Evolutionary conservation across 2,888 invertebrate genomes (phyloP).

Genomic region (Caenorhabditis sp.): DNA sequence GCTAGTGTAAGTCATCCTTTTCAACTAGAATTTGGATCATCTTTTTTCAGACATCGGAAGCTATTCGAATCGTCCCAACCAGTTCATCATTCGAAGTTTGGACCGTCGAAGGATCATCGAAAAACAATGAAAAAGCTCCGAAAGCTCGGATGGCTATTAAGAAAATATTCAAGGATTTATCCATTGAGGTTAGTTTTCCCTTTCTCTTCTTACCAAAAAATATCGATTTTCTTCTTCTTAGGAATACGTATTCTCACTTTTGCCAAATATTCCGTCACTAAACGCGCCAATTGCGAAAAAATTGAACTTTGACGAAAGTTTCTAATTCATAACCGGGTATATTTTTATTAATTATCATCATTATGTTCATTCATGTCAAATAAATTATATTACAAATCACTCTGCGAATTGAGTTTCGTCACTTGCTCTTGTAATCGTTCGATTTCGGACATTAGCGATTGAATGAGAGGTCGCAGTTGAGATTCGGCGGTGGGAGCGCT

Average conservation of each 20-base stretch:
- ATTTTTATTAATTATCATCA: constrained; percentile 2
- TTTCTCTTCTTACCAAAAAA: neutral
- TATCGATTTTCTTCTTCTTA: neutral
- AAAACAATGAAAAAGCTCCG: constrained; percentile 4
- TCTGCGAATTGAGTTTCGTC: neutral
- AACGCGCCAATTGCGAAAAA: constrained; percentile 13
- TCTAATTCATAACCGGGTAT: constrained; percentile 13
- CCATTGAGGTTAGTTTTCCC: constrained; percentile 28
- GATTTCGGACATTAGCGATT: neutral
- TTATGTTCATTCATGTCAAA: neutral
- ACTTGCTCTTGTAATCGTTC: neutral
- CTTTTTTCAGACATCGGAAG: neutral
- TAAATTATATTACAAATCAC: neutral
- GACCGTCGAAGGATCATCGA: constrained; percentile 27
- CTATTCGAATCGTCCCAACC: neutral
- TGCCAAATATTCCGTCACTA: constrained; percentile 33
- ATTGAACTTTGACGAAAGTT: constrained; percentile 33
- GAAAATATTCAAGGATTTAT: constrained; percentile 29
- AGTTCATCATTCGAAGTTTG: constrained; percentile 25
- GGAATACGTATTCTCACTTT: constrained; percentile 30
- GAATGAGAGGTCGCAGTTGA: neutral
- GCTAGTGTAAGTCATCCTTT: constrained; percentile 4
- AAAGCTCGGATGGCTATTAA: constrained; percentile 38
- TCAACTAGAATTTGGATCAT: neutral
- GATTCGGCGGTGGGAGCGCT: neutral